phyloP scores from a whole-genome alignment of 2,797 vertebrate genomes.

The Threskiornis aethiopicus region DNA sequence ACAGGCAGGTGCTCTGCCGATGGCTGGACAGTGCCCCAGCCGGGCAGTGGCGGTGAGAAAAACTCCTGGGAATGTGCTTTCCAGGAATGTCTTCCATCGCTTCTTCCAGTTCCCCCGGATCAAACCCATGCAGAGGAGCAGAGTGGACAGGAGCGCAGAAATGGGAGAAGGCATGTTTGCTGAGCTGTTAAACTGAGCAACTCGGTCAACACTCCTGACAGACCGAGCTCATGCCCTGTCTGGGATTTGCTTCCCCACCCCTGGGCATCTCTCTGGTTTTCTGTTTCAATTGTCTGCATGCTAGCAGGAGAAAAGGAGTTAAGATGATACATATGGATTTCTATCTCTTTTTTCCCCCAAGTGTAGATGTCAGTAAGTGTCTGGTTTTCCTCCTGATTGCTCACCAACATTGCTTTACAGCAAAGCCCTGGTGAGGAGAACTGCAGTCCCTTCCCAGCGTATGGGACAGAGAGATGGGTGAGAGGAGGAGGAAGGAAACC shows the following conservation, averaged over 20 bases:
- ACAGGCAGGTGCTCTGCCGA: not conserved
- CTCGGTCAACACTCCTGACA: conserved; percentile 1
- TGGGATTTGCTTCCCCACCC: not conserved
- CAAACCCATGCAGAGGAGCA: not conserved
- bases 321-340: not conserved
- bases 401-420: not conserved
- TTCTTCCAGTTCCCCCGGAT: not conserved
- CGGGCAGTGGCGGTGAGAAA: not conserved
- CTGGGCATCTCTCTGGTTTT: not conserved
- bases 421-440: not conserved
- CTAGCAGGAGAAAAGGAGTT: not conserved
- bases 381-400: not conserved
- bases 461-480: no score
- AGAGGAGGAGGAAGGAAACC: not conserved
- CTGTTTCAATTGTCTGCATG: not conserved
- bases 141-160: not conserved
- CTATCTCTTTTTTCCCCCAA: no score
- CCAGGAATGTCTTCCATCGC: not conserved
- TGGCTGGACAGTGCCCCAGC: not conserved
- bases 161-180: not conserved
- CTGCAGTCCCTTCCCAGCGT: not conserved
- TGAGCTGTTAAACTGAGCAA: not conserved
- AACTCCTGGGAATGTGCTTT: not conserved
- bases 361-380: not conserved
- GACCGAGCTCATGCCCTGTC: not conserved